Evolutionary conservation across 2,797 vertebrate species (phyloP).

Genomic region (Pipistrellus pipistrellus): DNA sequence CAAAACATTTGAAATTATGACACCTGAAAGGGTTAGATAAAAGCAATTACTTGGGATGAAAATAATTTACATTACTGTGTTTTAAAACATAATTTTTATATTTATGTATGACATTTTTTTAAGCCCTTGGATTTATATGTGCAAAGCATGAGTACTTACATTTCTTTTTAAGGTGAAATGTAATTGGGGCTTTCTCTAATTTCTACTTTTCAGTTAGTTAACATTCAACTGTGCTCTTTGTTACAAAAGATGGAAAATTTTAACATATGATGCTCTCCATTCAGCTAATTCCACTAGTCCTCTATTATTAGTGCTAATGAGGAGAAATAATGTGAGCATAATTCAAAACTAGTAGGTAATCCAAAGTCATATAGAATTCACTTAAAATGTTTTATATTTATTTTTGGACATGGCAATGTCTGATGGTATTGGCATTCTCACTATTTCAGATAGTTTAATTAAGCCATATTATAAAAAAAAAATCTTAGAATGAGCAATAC

Average conservation of each 20-base stretch:
- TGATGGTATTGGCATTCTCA: neutral
- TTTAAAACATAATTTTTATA: constrained; percentile 10
- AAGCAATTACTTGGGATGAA: neutral
- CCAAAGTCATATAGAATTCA: constrained; percentile 44
- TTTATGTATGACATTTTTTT: neutral
- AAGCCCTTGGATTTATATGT: neutral
- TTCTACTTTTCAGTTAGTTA: constrained; percentile 25
- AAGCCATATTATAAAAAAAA: constrained; percentile 45
- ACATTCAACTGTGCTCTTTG: constrained; percentile 4
- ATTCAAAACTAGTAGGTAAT: constrained; percentile 60
- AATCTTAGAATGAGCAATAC: constrained; percentile 24
- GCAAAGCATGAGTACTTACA: neutral
- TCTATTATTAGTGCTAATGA: constrained; percentile 67
- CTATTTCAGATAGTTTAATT: constrained; percentile 50
- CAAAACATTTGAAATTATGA: constrained; percentile 59
- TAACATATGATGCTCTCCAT: constrained; percentile 31
- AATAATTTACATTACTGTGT: neutral
- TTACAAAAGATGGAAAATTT: constrained; percentile 64
- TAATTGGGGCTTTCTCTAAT: neutral
- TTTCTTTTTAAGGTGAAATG: constrained; percentile 31
- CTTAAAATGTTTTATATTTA: constrained; percentile 51
- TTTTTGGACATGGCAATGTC: constrained; percentile 28
- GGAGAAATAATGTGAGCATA: constrained; percentile 33
- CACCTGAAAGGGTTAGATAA: neutral
- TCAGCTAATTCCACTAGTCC: constrained; percentile 64